Evolutionary conservation across 2,888 invertebrate species (phyloP).

Genomic region (Synanthedon tipuliformis): DNA sequence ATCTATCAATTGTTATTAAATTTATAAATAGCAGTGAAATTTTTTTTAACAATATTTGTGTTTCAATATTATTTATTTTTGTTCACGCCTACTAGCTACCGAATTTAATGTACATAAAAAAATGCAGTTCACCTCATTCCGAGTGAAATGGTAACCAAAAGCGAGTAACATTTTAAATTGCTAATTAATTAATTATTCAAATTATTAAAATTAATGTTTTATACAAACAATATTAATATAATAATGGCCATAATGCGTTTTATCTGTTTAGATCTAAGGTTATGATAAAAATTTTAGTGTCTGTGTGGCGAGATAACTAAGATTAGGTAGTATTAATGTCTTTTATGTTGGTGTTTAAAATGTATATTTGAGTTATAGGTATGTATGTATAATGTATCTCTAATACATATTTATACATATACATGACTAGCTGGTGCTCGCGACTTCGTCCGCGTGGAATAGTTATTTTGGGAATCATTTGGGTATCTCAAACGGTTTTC

Average conservation of each 20-base stretch:
- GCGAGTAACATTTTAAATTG: not conserved
- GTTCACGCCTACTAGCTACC: not conserved
- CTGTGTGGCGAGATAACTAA: constrained; percentile 4
- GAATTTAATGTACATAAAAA: not conserved
- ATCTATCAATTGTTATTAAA: not conserved
- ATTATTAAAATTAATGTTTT: not conserved
- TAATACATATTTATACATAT: no score
- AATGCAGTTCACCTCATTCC: not conserved
- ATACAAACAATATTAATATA: not conserved
- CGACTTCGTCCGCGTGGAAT: no score
- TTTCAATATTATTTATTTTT: not conserved
- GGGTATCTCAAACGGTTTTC: no score
- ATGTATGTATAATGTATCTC: no score
- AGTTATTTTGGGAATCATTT: no score
- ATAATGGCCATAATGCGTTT: not conserved
- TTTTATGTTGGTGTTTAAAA: no score
- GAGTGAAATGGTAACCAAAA: not conserved
- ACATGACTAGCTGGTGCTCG: no score
- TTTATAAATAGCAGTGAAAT: not conserved
- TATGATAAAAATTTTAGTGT: constrained; percentile 5
- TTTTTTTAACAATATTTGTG: no score
- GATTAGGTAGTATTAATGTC: not conserved
- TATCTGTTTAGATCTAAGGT: constrained; percentile 2
- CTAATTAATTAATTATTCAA: not conserved
- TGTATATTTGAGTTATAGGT: no score